These are phyloP conservation scores for Rhopalosiphum padi DNA, from an alignment of 1,140 invertebrate species.

Conservation along the genomic window DNA sequence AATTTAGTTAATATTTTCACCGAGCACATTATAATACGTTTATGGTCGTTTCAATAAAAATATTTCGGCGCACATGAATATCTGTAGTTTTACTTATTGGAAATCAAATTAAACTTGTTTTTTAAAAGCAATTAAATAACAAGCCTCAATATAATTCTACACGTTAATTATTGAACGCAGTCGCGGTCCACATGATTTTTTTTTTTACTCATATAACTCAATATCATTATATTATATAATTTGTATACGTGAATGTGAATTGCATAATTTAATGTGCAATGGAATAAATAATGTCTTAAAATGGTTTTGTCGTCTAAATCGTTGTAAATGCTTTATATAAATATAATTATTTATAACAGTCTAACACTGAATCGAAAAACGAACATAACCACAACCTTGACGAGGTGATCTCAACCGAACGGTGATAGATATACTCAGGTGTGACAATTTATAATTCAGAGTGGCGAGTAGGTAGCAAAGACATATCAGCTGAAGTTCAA, in stretches of 20 bases:
- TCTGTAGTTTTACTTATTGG: neutral
- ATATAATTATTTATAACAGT: neutral
- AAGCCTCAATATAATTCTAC: neutral
- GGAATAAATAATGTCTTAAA: neutral
- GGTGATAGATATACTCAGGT: neutral
- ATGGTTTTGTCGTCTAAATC: neutral
- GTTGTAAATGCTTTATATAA: neutral
- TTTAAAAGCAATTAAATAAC: neutral
- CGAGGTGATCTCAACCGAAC: neutral
- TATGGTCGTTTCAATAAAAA: neutral
- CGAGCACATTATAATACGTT: too few relatives aligned
- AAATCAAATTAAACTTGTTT: constrained; percentile 13
- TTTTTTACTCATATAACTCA: constrained; percentile 2
- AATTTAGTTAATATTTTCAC: neutral
- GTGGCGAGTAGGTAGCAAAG: neutral
- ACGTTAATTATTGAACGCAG: neutral
- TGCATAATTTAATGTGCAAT: constrained; percentile 2
- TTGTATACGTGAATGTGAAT: neutral
- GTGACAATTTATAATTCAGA: neutral
- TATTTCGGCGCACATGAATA: neutral
- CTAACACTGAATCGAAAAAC: neutral
- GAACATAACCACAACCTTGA: constrained; percentile 26
- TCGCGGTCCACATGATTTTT: neutral
- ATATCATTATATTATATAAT: constrained; percentile 8
- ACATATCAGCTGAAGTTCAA: neutral